phyloP scores from a whole-genome alignment of 2,797 vertebrate species.

The Potorous gilbertii region DNA sequence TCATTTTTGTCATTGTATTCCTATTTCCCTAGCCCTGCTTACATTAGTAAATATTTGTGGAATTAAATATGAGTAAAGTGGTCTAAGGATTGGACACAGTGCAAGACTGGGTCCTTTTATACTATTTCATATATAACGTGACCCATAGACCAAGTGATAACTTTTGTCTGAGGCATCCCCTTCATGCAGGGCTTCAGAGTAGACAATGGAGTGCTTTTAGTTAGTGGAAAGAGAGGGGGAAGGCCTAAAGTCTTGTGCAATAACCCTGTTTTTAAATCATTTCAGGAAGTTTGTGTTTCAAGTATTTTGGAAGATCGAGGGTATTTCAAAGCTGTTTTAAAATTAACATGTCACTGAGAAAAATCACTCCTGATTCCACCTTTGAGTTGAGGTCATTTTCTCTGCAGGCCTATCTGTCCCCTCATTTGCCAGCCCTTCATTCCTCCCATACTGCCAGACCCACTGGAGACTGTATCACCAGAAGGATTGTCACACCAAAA shows the following conservation, averaged over 20 bases:
- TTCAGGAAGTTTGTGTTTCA: constrained; percentile 69
- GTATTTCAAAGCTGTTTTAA: constrained; percentile 39
- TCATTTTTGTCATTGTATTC: not conserved
- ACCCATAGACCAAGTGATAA: constrained; percentile 71
- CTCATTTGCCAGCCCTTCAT: not conserved
- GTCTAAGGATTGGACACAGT: constrained; percentile 15
- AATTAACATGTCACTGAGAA: constrained; percentile 11
- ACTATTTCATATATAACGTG: constrained; percentile 5
- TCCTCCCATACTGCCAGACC: not conserved
- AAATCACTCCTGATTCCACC: not conserved
- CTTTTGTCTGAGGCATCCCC: constrained; percentile 64
- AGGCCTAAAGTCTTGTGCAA: constrained; percentile 65
- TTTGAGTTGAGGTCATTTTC: not conserved
- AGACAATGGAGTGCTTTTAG: constrained; percentile 73
- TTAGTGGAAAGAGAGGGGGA: constrained; percentile 66
- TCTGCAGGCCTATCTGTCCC: not conserved
- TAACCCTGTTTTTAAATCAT: constrained; percentile 51
- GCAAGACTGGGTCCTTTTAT: not conserved
- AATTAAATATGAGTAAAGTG: constrained; percentile 16
- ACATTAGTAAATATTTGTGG: not conserved
- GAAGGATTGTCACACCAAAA: not conserved
- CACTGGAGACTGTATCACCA: not conserved
- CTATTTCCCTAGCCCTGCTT: not conserved
- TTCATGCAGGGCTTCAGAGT: constrained; percentile 51
- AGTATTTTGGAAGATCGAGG: constrained; percentile 53